Evolutionary conservation across 1,140 invertebrate species (phyloP).

Genomic region (Eriosoma lanigerum): DNA sequence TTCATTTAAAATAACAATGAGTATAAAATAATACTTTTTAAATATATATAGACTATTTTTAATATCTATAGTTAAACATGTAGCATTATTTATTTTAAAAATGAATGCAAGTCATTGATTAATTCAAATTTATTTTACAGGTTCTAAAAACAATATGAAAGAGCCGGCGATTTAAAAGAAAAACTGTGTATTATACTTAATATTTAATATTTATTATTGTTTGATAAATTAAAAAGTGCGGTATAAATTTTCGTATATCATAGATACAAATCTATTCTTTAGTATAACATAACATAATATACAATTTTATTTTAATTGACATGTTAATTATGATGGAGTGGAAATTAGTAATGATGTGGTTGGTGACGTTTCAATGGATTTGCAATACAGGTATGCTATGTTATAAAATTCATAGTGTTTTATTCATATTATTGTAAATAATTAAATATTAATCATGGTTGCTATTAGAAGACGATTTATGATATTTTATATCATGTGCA

Average conservation of each 20-base stretch:
- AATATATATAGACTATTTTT: no score
- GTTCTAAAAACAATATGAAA: neutral
- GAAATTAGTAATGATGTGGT: neutral
- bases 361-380: conserved; percentile 32
- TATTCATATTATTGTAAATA: no score
- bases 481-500: no score
- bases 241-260: neutral
- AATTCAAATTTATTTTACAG: conserved; percentile 1
- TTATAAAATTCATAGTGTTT: no score
- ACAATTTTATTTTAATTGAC: neutral
- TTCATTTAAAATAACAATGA: no score
- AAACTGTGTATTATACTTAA: neutral
- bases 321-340: neutral
- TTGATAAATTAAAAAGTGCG: conserved; percentile 1
- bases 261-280: neutral
- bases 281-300: neutral
- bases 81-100: no score
- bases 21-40: no score
- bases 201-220: neutral
- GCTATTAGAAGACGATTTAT: no score
- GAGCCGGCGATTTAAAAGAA: neutral
- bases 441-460: no score
- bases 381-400: conserved; percentile 17
- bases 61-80: no score
- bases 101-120: no score